A percentile compares a stretch with the other conserved stretches of the same genome.
phyloP scores from a whole-genome alignment of 1,140 invertebrate genomes.

The Ruditapes philippinarum region DNA sequence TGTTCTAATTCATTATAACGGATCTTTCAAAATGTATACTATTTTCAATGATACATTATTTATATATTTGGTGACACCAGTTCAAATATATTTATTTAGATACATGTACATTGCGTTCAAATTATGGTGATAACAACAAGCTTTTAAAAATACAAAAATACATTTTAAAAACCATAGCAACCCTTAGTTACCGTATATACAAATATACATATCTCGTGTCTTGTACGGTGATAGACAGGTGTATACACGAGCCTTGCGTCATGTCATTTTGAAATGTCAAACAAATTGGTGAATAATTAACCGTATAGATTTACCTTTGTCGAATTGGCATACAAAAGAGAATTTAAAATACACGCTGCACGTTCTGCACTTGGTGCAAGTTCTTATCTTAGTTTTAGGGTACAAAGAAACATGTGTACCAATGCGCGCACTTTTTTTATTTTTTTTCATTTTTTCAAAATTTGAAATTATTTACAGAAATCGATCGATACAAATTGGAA shows the following conservation, averaged over 20 bases:
- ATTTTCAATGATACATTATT: too few species aligned
- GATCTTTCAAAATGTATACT: too few species aligned
- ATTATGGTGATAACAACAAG: too few species aligned
- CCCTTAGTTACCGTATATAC: conserved; percentile 7
- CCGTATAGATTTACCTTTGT: not conserved
- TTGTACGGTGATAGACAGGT: not conserved
- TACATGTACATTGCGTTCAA: too few species aligned
- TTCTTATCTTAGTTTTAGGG: not conserved
- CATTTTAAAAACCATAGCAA: not conserved
- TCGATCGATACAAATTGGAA: too few species aligned
- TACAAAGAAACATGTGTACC: too few species aligned
- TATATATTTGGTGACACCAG: too few species aligned
- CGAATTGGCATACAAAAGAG: not conserved
- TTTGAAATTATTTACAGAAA: too few species aligned
- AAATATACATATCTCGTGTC: not conserved
- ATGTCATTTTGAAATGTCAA: not conserved
- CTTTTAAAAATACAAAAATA: not conserved
- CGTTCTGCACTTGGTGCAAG: not conserved
- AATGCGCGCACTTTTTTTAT: too few species aligned
- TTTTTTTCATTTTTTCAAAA: too few species aligned
- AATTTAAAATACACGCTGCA: not conserved
- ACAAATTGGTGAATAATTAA: not conserved
- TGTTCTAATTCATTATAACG: too few species aligned
- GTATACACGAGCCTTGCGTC: not conserved
- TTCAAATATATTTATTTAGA: too few species aligned